These are phyloP conservation scores for Drepanosiphum platanoidis DNA, from an alignment of 2,888 invertebrate species.

Conservation along the genomic window DNA sequence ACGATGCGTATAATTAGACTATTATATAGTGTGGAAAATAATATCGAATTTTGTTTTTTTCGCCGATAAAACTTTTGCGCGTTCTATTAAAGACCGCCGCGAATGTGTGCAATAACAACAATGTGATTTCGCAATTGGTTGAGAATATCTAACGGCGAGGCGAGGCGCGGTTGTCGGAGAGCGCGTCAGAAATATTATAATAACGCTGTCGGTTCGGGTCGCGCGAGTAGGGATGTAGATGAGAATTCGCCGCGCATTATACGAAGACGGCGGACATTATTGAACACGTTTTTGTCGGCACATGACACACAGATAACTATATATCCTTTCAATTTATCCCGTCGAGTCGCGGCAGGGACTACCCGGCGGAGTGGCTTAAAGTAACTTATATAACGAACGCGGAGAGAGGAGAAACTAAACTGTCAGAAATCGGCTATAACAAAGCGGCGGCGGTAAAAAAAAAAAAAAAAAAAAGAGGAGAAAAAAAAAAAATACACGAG, in stretches of 20 bases:
- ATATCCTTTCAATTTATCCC: constrained; percentile 20
- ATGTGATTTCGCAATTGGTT: too few species aligned
- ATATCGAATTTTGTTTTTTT: too few species aligned
- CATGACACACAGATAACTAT: constrained; percentile 12
- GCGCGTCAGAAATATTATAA: not conserved
- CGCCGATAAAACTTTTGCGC: too few species aligned
- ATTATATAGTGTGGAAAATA: too few species aligned
- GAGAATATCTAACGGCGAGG: too few species aligned
- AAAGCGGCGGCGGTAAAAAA: constrained; percentile 6
- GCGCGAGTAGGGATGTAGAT: not conserved
- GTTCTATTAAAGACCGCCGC: too few species aligned
- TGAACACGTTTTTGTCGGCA: constrained; percentile 15
- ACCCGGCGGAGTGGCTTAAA: not conserved
- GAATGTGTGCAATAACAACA: too few species aligned
- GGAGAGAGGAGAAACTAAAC: not conserved
- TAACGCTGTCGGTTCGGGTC: not conserved
- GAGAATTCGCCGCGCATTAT: not conserved
- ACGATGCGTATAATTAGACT: too few species aligned
- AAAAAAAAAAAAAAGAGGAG: not conserved
- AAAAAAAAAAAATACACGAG: not conserved
- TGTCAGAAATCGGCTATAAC: constrained; percentile 18
- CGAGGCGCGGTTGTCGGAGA: not conserved
- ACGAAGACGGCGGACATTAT: not conserved
- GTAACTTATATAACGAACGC: not conserved
- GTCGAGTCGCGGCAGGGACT: not conserved